Base-by-base conservation (phyloP, 2,113 vertebrate species). In the Archilochus colubris region DNA sequence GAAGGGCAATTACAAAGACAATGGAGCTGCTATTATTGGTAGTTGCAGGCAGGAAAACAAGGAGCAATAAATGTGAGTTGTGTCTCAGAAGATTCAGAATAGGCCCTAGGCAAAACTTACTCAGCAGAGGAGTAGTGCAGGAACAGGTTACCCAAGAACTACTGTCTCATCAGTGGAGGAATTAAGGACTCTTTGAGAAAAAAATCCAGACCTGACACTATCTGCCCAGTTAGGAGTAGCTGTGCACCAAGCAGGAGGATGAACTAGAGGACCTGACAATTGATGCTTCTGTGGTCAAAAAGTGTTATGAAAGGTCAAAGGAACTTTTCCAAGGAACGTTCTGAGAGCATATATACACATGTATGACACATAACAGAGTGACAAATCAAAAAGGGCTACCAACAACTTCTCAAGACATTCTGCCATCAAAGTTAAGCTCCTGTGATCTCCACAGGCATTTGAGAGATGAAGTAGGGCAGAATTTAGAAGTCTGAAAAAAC, bases 361-460 rank as follows among this genome's bases (percentile, higher is more conserved):
- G 36, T n/a, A n/a, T 38, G 36, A 76, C 58, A 69, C 18, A 33
- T 61, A 55, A 84, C 31, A 82, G 74, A 84, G 70, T 30, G n/a
- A 93, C 66, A 95, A 95, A 88, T 79, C 91, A 88, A 86, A 88
- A 59, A 58, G 31, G 43, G 30, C 23, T 89, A 78, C 82, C 85
- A 78, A 81, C 55, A 87, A 36, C 43, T 91, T 87, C 61, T 70
- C 66, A 36, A 73, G 62, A 67, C 55, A 75, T 40, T 84, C 53
- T 81, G 51, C 74, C 38, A 55, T 84, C 48, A 67, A 82, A 94
- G 69, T 63, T 67, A 84, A 78, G 46, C 30, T 89, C 28, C 68
- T 89, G 27, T 89, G 82, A 89, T 85, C 33, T 54, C 59, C 57
- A 70, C 12, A 82, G 74, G 27, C 36, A 78, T 78, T 68, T 53